Evolutionary conservation across 2,113 vertebrate species (phyloP), one percentile per base, ranked within the genome.

Genomic region (Globicephala melas): DNA sequence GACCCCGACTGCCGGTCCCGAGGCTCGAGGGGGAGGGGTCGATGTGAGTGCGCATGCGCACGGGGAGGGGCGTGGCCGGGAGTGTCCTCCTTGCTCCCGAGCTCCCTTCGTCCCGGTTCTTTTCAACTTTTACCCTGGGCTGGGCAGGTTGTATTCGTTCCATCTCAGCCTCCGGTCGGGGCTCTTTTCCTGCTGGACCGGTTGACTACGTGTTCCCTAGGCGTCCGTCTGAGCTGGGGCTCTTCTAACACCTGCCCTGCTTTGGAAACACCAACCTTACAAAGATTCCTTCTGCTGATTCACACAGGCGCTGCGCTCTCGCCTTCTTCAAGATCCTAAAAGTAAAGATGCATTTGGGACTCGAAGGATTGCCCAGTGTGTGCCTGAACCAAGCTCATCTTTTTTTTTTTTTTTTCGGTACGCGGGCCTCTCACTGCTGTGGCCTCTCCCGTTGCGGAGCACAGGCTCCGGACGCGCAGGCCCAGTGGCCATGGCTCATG

Each of bases 41-140:
- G 26, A 1, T 1, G 53, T 2, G 47, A 53, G 10, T 17, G 13
- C 3, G 5, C 58, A 6, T 28, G 55, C 0, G 4, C 23, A 8
- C 1, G 2, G 5, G 5, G 33, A 3, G 26, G 11, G 1, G 12
- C 14, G 6, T 8, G 3, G 15, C 44, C 0, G 0, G 44, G 26
- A 8, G 3, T 1, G 12, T 14, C 28, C 6, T 26, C 68, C 8
- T 10, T 5, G 1, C 20, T 25, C 18, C n/a, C 6, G 25, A 17
- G 36, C 6, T 33, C 11, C 3, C 18, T 36, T 33, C 18, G 31
- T 0, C 0, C 31, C 4, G 0, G 15, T 44, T 26, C 36, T 65
- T 63, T 47, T 9, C 70, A 47, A 21, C 63, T 63, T 20, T 15
- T 28, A 10, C 26, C 8, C 6, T 26, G n/a, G 38, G 18, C 14